These are phyloP conservation scores for Xenopus tropicalis DNA, from an alignment of 2,113 vertebrate genomes.

Conservation along the genomic window DNA sequence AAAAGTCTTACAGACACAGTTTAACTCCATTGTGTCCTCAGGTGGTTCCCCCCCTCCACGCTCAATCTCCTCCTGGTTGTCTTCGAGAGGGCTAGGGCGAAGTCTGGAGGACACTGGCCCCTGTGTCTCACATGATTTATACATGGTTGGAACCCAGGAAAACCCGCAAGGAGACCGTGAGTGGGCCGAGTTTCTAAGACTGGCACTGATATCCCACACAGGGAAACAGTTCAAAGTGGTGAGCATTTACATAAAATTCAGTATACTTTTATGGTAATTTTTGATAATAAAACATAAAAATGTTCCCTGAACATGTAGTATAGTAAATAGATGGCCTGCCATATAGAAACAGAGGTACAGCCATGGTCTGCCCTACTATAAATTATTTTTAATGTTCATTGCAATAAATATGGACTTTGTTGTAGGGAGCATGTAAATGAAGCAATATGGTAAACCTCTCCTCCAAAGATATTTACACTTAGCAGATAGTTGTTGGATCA, in stretches of 20 bases:
- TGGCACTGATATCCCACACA: conserved; percentile 68
- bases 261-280: not conserved
- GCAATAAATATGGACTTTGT: too few relatives aligned
- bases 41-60: conserved; percentile 73
- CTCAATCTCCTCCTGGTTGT: conserved; percentile 76
- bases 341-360: too few relatives aligned
- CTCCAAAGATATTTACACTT: too few relatives aligned
- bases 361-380: too few relatives aligned
- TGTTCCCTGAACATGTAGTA: too few relatives aligned
- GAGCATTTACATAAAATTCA: conserved; percentile 1
- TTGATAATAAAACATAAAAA: not conserved
- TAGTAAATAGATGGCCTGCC: too few relatives aligned
- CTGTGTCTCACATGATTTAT: conserved; percentile 76
- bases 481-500: too few relatives aligned
- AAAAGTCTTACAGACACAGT: too few relatives aligned
- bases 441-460: too few relatives aligned
- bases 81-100: conserved; percentile 71
- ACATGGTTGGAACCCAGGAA: conserved; percentile 82
- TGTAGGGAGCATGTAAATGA: too few relatives aligned
- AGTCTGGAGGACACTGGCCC: conserved; percentile 68
- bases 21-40: conserved; percentile 31
- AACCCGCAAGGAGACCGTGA: conserved; percentile 82
- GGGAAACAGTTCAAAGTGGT: conserved; percentile 78
- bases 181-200: conserved; percentile 76
- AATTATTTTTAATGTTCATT: too few relatives aligned